Percentiles rank a stretch among this genome's conserved stretches.
phyloP scores from a whole-genome alignment of 1,140 invertebrate genomes.

The Hypothenemus hampei region DNA sequence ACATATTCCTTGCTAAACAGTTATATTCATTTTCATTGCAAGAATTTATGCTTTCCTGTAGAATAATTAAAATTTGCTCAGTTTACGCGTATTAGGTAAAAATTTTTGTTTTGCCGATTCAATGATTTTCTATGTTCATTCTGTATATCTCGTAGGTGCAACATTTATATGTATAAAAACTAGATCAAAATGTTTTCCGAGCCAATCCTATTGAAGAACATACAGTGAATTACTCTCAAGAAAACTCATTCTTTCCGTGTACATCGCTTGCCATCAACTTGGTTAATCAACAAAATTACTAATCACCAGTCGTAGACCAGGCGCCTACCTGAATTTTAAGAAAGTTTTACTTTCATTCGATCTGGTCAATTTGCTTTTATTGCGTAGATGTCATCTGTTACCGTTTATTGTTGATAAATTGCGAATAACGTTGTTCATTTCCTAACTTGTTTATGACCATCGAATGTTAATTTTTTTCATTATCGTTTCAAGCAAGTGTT shows the following conservation, averaged over 20 bases:
- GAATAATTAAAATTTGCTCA: not conserved
- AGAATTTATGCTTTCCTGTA: not conserved
- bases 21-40: not conserved
- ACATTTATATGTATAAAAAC: too few species aligned
- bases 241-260: too few species aligned
- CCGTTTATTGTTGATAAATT: constrained; percentile 1
- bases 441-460: constrained; percentile 1
- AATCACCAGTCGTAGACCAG: not conserved
- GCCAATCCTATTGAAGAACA: too few species aligned
- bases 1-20: not conserved
- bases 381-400: constrained; percentile 7
- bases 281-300: too few species aligned
- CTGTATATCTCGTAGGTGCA: too few species aligned
- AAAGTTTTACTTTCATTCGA: constrained; percentile 20
- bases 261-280: too few species aligned
- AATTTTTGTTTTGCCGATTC: not conserved
- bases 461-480: constrained; percentile 1
- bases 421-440: constrained; percentile 2
- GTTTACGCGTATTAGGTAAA: not conserved
- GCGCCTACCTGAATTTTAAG: constrained; percentile 18
- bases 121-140: too few species aligned
- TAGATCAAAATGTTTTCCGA: too few species aligned
- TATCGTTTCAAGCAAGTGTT: not conserved
- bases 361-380: constrained; percentile 13
- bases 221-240: too few species aligned